A percentile compares a stretch with the other conserved stretches of the same genome.
phyloP scores from a whole-genome alignment of 2,888 invertebrate species.

The Augochlorella aurata region DNA sequence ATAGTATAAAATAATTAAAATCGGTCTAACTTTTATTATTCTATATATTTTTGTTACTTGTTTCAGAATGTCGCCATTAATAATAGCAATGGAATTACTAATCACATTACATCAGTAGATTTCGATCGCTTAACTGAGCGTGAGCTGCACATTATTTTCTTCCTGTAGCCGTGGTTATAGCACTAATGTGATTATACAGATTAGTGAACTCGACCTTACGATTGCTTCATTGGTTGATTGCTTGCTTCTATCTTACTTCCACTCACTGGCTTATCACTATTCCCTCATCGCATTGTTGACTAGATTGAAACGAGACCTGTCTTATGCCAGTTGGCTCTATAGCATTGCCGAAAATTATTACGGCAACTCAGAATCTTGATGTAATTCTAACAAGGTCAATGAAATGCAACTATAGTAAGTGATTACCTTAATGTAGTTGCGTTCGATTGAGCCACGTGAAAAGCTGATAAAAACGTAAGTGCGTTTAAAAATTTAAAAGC shows the following conservation, averaged over 20 bases:
- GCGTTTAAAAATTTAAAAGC: background rate
- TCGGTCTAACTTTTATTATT: no score
- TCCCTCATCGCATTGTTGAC: conserved; percentile 10
- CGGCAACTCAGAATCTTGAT: background rate
- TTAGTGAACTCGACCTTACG: conserved; percentile 6
- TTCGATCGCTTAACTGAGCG: background rate
- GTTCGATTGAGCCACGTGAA: background rate
- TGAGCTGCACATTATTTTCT: background rate
- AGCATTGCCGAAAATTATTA: background rate
- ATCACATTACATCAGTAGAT: background rate
- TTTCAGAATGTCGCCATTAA: background rate
- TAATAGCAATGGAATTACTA: background rate
- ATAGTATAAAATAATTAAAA: no score
- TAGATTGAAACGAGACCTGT: conserved; percentile 7
- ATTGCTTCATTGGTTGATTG: conserved; percentile 8
- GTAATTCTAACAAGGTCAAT: background rate
- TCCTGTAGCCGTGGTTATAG: background rate
- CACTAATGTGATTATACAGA: conserved; percentile 6
- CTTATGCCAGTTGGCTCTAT: background rate
- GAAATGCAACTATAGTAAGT: background rate
- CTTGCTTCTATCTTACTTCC: background rate
- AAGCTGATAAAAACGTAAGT: background rate
- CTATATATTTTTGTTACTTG: no score
- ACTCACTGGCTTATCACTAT: conserved; percentile 5
- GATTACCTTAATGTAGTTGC: background rate